phyloP scores from a whole-genome alignment of 2,113 vertebrate genomes.

The Anser brachyrhynchus region DNA sequence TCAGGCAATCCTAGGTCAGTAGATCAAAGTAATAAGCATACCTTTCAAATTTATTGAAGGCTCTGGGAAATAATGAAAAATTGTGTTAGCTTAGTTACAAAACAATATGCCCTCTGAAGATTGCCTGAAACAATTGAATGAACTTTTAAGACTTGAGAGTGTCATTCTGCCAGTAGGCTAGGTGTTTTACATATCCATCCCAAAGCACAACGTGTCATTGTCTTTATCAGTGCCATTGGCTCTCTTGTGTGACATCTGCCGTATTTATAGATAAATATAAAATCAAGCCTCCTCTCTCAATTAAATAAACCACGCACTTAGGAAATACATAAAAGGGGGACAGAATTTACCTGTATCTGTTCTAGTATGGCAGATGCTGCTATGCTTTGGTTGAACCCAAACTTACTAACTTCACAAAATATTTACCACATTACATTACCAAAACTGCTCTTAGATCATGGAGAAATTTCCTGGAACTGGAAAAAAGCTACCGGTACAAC shows the following conservation, averaged over 20 bases:
- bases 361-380: background rate
- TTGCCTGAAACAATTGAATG: background rate
- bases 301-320: background rate
- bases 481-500: background rate
- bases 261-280: background rate
- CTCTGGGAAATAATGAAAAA: background rate
- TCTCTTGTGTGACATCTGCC: background rate
- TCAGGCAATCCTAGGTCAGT: background rate
- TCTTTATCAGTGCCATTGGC: background rate
- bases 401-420: background rate
- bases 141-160: background rate
- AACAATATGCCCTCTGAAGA: background rate
- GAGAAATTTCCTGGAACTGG: background rate
- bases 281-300: background rate
- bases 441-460: background rate
- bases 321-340: background rate
- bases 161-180: background rate
- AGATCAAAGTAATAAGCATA: background rate
- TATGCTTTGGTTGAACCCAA: background rate
- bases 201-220: background rate
- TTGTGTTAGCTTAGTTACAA: background rate
- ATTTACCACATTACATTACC: background rate
- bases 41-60: background rate
- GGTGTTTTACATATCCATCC: background rate
- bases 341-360: background rate